These are phyloP conservation scores for Chiridota heheva DNA, from an alignment of 35 echinoderm and acorn worm species.

Conservation along the genomic window DNA sequence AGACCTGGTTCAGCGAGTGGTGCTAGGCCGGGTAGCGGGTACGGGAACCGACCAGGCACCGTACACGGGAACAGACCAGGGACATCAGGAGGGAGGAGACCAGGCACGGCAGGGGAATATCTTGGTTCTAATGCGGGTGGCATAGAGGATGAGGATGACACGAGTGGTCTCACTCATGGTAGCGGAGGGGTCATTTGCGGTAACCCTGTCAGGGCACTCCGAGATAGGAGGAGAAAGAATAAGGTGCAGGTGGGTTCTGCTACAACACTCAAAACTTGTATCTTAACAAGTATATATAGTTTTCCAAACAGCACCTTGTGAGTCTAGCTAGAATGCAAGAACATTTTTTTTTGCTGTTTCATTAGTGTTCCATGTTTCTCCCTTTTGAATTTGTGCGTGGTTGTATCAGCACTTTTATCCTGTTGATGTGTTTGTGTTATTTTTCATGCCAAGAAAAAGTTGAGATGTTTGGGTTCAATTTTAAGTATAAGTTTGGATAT, in stretches of 20 bases:
- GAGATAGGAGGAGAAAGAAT: conserved; percentile 59
- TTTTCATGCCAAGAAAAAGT: too few species aligned
- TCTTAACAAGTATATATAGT: too few species aligned
- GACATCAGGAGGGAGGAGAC: conserved; percentile 52
- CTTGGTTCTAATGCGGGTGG: conserved; percentile 52
- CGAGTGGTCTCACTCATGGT: conserved; percentile 85
- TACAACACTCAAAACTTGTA: neutral
- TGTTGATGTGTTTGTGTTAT: too few species aligned
- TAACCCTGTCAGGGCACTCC: conserved; percentile 83
- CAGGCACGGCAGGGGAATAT: conserved; percentile 55
- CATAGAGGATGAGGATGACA: conserved; percentile 43
- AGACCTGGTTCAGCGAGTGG: conserved; percentile 31
- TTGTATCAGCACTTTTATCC: too few species aligned
- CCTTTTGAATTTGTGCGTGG: too few species aligned
- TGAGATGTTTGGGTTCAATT: too few species aligned
- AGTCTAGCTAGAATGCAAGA: too few species aligned
- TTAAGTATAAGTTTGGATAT: too few species aligned
- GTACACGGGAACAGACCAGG: conserved; percentile 59
- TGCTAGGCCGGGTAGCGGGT: conserved; percentile 32
- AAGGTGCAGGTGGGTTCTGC: conserved; percentile 15
- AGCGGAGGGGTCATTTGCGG: conserved; percentile 75
- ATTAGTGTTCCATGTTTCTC: too few species aligned
- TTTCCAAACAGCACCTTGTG: too few species aligned
- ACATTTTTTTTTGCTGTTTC: too few species aligned
- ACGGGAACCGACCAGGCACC: conserved; percentile 52